A percentile compares a stretch with the other conserved stretches of the same genome.
phyloP scores from a whole-genome alignment of 2,888 invertebrate genomes.

The Epinotia bilunana region DNA sequence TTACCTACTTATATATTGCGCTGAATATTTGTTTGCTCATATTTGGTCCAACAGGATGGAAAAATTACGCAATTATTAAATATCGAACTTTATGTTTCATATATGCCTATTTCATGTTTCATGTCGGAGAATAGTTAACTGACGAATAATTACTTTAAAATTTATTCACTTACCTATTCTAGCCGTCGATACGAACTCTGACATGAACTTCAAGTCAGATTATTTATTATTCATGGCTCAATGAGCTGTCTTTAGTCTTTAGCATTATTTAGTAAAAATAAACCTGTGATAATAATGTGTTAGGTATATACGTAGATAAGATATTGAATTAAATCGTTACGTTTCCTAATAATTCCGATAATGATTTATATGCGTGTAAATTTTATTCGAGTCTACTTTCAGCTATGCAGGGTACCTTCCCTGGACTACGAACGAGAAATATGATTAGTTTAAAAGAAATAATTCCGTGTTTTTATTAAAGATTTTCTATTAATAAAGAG shows the following conservation, averaged over 20 bases:
- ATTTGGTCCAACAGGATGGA: too few species aligned
- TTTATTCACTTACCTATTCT: slow-evolving; percentile 10
- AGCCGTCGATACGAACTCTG: slow-evolving; percentile 16
- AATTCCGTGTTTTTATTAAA: too few species aligned
- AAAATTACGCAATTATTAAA: too few species aligned
- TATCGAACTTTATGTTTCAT: too few species aligned
- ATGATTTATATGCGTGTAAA: background rate
- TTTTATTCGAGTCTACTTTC: background rate
- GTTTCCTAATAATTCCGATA: slow-evolving; percentile 19
- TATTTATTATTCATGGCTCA: slow-evolving; percentile 30
- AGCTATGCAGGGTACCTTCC: background rate
- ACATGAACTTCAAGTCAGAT: background rate
- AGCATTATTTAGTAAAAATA: slow-evolving; percentile 33
- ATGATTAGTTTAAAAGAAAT: too few species aligned
- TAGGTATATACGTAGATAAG: slow-evolving; percentile 25
- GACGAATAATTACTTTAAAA: background rate
- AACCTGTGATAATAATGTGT: slow-evolving; percentile 8
- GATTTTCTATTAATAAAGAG: too few species aligned
- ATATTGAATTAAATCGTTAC: slow-evolving; percentile 8
- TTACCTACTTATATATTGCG: too few species aligned
- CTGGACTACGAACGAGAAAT: too few species aligned
- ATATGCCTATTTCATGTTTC: background rate
- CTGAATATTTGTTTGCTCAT: too few species aligned
- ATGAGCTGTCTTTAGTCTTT: slow-evolving; percentile 26
- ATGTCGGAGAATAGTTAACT: background rate